Base-by-base conservation (phyloP, 2,888 invertebrate species). In the Caenorhabditis afra region DNA sequence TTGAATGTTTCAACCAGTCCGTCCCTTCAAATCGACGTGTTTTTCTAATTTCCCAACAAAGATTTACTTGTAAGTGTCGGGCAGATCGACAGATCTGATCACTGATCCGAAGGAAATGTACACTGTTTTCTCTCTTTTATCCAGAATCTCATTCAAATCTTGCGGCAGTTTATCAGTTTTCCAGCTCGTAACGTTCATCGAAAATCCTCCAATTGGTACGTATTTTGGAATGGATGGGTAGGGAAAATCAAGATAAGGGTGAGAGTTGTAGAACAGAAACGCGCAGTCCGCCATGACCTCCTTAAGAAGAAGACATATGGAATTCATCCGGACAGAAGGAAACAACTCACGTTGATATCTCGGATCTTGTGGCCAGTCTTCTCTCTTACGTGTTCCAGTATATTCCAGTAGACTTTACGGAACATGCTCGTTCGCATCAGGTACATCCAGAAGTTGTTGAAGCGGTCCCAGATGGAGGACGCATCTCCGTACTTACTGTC, bases 61-160 rank as follows among this genome's bases (percentile, higher is more conserved):
- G 35, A 39, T 65, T 18, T 8, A 67, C 66, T 67, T 73, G 41
- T 73, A 66, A 5, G 12, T 23, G 7, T 55, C 45, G 1, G 80
- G 80, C 75, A 76, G 67, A 52, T 76, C 75, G 20, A 35, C 49
- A 37, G 74, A 67, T 50, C 71, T 29, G 4, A 74, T 76, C 12
- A 80, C 71, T 12, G 80, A 81, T 39, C 80, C 80, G 23, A 81
- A 81, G 7, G 76, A 76, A 10, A 81, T 73, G 23, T 61, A 62
- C 11, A 77, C 80, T 1, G 70, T 81, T 29, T 71, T 61, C 22
- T 45, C 1, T 18, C 58, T 23, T 62, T 64, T 18, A 7, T 68
- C 22, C 12, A 77, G 41, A 14, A 81, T 29, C 12, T 50, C n/a
- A 18, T 73, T 22, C 16, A 66, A 20, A 20, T 47, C 1, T n/a